A percentile compares a stretch with the other conserved stretches of the same genome.
Conservation (phyloP, 1,140 invertebrate genomes). For the Panagrolaimus sp. region DNA sequence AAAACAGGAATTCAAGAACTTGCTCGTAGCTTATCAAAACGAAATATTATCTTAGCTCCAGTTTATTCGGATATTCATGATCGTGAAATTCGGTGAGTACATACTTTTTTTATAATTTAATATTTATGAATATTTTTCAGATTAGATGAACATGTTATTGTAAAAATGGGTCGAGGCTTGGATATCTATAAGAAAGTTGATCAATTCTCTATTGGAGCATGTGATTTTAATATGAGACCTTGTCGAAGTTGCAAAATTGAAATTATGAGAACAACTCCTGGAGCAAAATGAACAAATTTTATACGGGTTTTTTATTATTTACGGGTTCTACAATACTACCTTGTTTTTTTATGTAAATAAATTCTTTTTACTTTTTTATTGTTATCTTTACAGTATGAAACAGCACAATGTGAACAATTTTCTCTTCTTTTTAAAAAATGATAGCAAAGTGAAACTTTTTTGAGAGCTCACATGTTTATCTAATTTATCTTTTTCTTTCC, state of each 20-base stretch:
- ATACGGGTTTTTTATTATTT: no score
- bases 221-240: background rate
- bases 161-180: background rate
- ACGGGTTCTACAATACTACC: no score
- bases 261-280: background rate
- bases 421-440: no score
- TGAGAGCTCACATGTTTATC: no score
- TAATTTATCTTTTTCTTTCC: no score
- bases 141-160: background rate
- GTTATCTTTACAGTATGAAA: no score
- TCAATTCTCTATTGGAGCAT: background rate
- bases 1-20: background rate
- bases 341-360: no score
- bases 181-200: constrained; percentile 1
- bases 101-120: no score
- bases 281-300: background rate
- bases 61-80: background rate
- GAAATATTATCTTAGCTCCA: background rate
- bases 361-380: no score
- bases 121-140: background rate
- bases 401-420: no score
- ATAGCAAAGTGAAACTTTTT: no score
- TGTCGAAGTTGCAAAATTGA: background rate
- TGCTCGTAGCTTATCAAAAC: background rate
- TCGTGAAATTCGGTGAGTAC: background rate